A percentile compares a stretch with the other conserved stretches of the same genome.
Evolutionary conservation across 2,113 vertebrate genomes (phyloP).

Genomic region (Nothocercus julius): DNA sequence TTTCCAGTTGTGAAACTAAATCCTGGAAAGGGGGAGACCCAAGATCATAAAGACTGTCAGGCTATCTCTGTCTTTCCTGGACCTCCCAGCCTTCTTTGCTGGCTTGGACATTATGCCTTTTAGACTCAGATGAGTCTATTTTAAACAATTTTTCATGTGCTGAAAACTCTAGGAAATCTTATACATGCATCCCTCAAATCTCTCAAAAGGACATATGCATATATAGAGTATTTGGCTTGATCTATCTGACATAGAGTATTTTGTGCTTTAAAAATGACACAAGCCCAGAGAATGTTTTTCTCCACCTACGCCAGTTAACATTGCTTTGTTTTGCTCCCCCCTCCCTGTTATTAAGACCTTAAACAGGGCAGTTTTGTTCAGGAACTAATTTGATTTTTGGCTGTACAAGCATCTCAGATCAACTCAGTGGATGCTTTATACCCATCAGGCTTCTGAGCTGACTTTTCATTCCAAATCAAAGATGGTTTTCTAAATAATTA

Average conservation of each 20-base stretch:
- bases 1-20: neutral
- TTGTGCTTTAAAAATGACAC: neutral
- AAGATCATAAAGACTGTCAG: neutral
- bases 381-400: constrained; percentile 8
- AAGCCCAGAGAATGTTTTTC: constrained; percentile 2
- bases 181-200: neutral
- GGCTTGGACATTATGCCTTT: neutral
- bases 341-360: neutral
- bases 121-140: neutral
- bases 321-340: neutral
- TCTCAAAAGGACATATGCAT: neutral
- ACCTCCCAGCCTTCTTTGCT: neutral
- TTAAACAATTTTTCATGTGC: neutral
- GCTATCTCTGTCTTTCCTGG: neutral
- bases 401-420: neutral
- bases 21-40: neutral
- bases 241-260: neutral
- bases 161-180: neutral
- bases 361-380: neutral
- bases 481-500: constrained; percentile 41
- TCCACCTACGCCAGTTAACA: neutral
- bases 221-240: neutral
- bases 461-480: constrained; percentile 41
- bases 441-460: neutral
- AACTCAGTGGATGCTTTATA: neutral